Evolutionary conservation across 2,797 vertebrate species (phyloP).

Genomic region (Hozukius guyotensis): DNA sequence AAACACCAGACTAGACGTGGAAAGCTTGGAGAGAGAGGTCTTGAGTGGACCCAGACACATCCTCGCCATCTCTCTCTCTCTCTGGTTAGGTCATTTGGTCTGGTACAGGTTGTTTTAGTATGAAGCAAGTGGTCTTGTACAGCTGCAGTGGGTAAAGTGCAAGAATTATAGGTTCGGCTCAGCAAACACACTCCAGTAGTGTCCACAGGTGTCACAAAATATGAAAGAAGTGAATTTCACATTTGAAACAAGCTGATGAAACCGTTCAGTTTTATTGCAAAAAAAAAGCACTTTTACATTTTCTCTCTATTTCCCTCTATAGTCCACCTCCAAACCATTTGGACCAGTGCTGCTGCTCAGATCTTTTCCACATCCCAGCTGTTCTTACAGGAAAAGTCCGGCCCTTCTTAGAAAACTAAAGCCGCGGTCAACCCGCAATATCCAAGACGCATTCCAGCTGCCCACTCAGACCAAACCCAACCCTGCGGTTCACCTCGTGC

Average conservation of each 20-base stretch:
- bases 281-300: neutral
- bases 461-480: conserved; percentile 28
- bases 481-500: conserved; percentile 46
- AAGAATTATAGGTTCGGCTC: neutral
- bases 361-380: conserved; percentile 48
- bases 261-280: neutral
- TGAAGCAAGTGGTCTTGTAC: neutral
- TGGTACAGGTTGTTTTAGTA: neutral
- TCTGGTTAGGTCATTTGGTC: conserved; percentile 16
- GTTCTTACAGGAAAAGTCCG: conserved; percentile 20
- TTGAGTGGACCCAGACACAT: conserved; percentile 19
- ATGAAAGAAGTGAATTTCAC: neutral
- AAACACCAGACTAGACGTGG: conserved; percentile 28
- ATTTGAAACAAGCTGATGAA: neutral
- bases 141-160: neutral
- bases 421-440: conserved; percentile 10
- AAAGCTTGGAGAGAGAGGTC: conserved; percentile 1
- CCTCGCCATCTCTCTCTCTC: neutral
- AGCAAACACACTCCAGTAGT: neutral
- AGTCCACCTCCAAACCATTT: neutral
- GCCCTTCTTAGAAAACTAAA: conserved; percentile 9
- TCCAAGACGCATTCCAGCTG: conserved; percentile 44
- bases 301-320: neutral
- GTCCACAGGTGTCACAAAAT: neutral
- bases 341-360: neutral